Evolutionary conservation across 2,113 vertebrate species (phyloP), one percentile per base, ranked within the genome.

Genomic region (Tympanuchus pallidicinctus): DNA sequence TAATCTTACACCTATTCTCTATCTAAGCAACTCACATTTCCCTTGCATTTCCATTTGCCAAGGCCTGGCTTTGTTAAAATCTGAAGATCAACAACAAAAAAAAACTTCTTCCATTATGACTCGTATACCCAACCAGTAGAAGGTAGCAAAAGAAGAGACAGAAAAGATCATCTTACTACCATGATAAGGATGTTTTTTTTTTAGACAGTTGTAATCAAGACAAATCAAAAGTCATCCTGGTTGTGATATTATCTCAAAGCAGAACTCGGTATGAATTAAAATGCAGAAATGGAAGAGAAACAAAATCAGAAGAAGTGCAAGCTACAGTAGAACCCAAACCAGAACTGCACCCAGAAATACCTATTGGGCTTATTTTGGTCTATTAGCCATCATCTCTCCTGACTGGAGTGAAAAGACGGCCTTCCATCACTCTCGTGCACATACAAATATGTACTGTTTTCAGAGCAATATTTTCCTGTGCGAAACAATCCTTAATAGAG

Each of bases 401-500:
- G 20, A 7, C 45, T 16, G 2, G 43, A 56, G n/a, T 7, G 20
- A 54, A 77, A n/a, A 65, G 63, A 6, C 25, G 88, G 17, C 2
- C 1, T 0, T 2, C 40, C n/a, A 34, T 11, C 21, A 13, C 48
- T 76, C 42, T 12, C 13, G 8, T 1, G 4, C 15, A 60, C 36
- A 60, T 8, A 56, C 8, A 76, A 11, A 57, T 5, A 16, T 24
- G 4, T 24, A 75, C 71, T 82, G 14, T 72, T 86, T 86, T 60
- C 3, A 9, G 36, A 88, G 63, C 10, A 81, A 30, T 2, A 63
- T 81, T 89, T 54, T 94, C 50, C 75, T 56, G 1, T 17, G 11
- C 80, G 47, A 81, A 92, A 43, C 24, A 24, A 9, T 56, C 34
- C 40, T 69, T 89, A 82, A 76, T 4, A 64, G 50, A 4, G 32